A percentile compares a stretch with the other conserved stretches of the same genome.
phyloP scores from a whole-genome alignment of 2,888 invertebrate genomes.

The Mantis religiosa region DNA sequence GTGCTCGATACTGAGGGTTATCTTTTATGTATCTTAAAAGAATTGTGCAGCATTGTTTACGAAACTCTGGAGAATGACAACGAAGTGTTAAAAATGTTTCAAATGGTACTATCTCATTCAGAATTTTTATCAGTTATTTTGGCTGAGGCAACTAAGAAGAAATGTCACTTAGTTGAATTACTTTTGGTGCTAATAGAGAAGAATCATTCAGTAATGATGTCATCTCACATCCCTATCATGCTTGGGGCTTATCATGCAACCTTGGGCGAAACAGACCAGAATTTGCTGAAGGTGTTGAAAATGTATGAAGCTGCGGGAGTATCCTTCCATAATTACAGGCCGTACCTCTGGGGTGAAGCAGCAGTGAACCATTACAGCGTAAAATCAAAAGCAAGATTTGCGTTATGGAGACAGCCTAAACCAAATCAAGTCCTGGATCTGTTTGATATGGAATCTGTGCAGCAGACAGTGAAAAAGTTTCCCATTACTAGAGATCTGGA shows the following conservation, averaged over 20 bases:
- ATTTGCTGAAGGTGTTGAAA: conserved; percentile 57
- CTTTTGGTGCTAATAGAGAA: conserved; percentile 59
- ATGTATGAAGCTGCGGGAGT: conserved; percentile 65
- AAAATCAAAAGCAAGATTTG: conserved; percentile 47
- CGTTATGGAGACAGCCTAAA: conserved; percentile 67
- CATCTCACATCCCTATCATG: conserved; percentile 68
- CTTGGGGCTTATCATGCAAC: conserved; percentile 76
- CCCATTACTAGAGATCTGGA: conserved; percentile 58
- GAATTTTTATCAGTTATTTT: conserved; percentile 69
- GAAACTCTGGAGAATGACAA: conserved; percentile 47
- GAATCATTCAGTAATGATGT: conserved; percentile 60
- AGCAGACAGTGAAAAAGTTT: conserved; percentile 65
- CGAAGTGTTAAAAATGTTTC: conserved; percentile 55
- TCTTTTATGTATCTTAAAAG: conserved; percentile 54
- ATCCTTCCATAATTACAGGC: conserved; percentile 63
- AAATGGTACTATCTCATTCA: conserved; percentile 73
- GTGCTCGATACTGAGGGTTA: conserved; percentile 53
- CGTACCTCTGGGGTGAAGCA: conserved; percentile 79
- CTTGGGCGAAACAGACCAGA: conserved; percentile 63
- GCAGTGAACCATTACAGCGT: conserved; percentile 75
- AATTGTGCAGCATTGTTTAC: conserved; percentile 56
- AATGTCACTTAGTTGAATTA: conserved; percentile 60
- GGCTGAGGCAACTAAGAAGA: conserved; percentile 42
- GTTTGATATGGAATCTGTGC: conserved; percentile 60
- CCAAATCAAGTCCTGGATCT: conserved; percentile 68